Percentiles rank a stretch among this genome's conserved stretches.
Conservation (phyloP, 1,140 invertebrate species). For the Melanaphis sacchari region DNA sequence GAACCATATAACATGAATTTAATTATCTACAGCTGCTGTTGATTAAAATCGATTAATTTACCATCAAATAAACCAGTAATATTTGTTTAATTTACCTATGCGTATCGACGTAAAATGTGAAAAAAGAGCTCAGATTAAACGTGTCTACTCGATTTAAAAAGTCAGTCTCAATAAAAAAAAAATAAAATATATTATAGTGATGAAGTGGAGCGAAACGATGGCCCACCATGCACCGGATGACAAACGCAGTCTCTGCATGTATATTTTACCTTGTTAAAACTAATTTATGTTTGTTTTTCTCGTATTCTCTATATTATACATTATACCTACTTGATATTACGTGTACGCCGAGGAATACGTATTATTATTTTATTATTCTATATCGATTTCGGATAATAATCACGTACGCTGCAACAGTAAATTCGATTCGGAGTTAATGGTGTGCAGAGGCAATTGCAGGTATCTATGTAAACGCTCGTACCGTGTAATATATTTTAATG, state of each 20-base stretch:
- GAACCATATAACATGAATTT: too few species aligned
- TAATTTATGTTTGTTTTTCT: slow-evolving; percentile 7
- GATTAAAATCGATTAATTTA: background rate
- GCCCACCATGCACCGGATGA: background rate
- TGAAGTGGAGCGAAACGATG: background rate
- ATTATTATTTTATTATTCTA: background rate
- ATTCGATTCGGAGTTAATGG: slow-evolving; percentile 2
- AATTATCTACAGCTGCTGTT: background rate
- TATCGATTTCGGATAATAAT: slow-evolving; percentile 8
- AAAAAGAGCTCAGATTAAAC: background rate
- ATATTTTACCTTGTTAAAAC: background rate
- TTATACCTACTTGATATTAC: background rate
- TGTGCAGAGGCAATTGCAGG: background rate
- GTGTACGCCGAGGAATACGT: background rate
- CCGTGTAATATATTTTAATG: slow-evolving; percentile 14
- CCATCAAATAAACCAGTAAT: background rate
- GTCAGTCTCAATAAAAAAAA: background rate
- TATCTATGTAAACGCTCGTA: background rate
- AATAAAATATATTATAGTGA: background rate
- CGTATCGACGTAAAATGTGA: background rate
- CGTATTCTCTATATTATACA: background rate
- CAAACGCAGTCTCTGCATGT: background rate
- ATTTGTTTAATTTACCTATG: background rate
- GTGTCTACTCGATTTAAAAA: background rate
- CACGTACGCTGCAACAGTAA: background rate